Base-by-base conservation (phyloP, 2,113 vertebrate species). In the Condylura cristata region DNA sequence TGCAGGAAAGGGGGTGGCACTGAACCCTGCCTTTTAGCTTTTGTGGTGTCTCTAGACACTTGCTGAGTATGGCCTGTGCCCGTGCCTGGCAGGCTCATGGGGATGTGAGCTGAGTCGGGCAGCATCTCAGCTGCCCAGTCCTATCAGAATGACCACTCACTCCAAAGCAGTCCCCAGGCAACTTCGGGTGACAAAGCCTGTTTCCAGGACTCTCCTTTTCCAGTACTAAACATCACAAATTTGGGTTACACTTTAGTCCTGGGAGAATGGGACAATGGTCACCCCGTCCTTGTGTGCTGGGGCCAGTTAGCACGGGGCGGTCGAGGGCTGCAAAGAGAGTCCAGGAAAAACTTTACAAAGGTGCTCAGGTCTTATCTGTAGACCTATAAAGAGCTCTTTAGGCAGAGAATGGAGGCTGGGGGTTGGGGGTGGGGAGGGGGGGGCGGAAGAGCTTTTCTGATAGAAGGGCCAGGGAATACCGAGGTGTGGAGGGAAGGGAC, bases 391-490 rank as follows among this genome's bases (percentile, higher is more conserved):
- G 13, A 30, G 24, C 63, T 46, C 32, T 37, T 46, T 44, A 72
- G 75, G 44, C 22, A 39, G 39, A 79, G 53, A 24, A 13, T 28
- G 63, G 56, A 72, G 32, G 39, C 11, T 20, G 46, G 12, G 28
- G 46, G 12, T 0, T 8, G 26, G 0, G 16, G 13, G 51, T 44
- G 5, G 28, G 32, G 16, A 26, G 0, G 16, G 16, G 32, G 0
- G 16, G 14, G 37, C 28, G 5, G 32, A 39, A 78, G 37, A 41
- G 30, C 2, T n/a, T 58, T 39, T 4, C 30, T 88, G 11, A 56
- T 60, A 34, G 48, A 39, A 48, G 48, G 41, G 51, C 3, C 32
- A 17, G 18, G 72, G 46, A 78, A 22, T 5, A 32, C 66, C 30
- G 37, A 30, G 39, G 1, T 12, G 63, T 37, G 41, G 34, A 32